Percentiles rank a stretch among this genome's conserved stretches.
These are phyloP conservation scores for Lepus townsendii DNA, from an alignment of 2,797 vertebrate species.

Conservation along the genomic window DNA sequence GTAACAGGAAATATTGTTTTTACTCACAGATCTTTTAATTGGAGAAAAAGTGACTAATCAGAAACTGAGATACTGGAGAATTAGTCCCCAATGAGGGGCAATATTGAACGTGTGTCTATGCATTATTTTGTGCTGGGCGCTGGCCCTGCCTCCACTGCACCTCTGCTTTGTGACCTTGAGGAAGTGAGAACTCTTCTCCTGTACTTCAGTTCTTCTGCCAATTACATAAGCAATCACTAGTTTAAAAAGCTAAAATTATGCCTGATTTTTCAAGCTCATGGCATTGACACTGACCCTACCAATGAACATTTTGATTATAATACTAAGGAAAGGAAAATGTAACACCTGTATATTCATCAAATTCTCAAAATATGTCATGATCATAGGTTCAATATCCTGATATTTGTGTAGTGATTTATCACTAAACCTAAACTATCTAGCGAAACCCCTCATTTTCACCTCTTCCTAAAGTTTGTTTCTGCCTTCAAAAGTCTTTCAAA, in stretches of 20 bases:
- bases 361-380: background rate
- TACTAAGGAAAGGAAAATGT: background rate
- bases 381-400: background rate
- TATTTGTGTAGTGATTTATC: background rate
- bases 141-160: accelerated
- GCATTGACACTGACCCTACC: background rate
- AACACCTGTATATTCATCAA: background rate
- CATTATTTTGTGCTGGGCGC: background rate
- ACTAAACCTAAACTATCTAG: background rate
- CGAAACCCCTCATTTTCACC: background rate
- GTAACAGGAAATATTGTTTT: background rate
- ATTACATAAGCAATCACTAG: background rate
- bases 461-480: background rate
- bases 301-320: background rate
- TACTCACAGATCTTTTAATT: constrained; percentile 20
- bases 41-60: background rate
- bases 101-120: background rate
- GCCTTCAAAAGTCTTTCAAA: background rate
- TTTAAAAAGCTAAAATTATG: background rate
- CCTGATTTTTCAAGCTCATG: background rate
- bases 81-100: background rate
- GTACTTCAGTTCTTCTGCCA: background rate
- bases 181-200: background rate
- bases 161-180: background rate
- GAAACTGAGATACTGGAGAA: background rate